Evolutionary conservation across 2,797 vertebrate species (phyloP), one percentile per base, ranked within the genome.

Genomic region (Mycteria americana): DNA sequence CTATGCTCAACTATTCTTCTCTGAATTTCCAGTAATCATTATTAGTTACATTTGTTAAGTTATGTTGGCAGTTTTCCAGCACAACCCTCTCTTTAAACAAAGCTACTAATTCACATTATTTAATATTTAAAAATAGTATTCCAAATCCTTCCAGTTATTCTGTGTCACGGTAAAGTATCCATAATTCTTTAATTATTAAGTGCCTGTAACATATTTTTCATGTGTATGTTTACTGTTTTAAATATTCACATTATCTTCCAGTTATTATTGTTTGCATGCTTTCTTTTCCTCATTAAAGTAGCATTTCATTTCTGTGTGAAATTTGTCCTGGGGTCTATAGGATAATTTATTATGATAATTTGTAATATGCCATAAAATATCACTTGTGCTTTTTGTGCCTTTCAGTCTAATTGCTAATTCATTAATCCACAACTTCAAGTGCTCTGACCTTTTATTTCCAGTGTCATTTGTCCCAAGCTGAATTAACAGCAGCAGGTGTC

Each of bases 361-460:
- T 95, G 3, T 83, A 89, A 81, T 87, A 89, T 63, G 46, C 19
- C 60, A 82, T 63, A 91, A 96, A 91, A 94, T 82, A 92, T 67
- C 54, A 75, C 27, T 79, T 87, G 15, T 83, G 17, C 16, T 84
- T 94, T 95, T 92, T 92, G 18, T 41, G 24, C 24, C 72, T 83
- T 92, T 87, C 24, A 63, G 23, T 85, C 33, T 92, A 88, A 93
- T 80, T 87, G 48, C 33, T 79, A 64, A 79, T 81, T 83, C 51
- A 68, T 63, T 72, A 85, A 93, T 84, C 39, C 30, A 79, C 23
- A 86, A 4, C 18, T 90, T 90, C 57, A 91, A 83, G 53, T 57
- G 18, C 31, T 92, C n/a, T 95, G 88, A 95, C 72, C 65, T 92
- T 95, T 92, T 79, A 48, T 94, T 95, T 92, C 56, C 50, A 78